Base-by-base conservation (phyloP, 1,140 invertebrate genomes). In the Nymphalis io region DNA sequence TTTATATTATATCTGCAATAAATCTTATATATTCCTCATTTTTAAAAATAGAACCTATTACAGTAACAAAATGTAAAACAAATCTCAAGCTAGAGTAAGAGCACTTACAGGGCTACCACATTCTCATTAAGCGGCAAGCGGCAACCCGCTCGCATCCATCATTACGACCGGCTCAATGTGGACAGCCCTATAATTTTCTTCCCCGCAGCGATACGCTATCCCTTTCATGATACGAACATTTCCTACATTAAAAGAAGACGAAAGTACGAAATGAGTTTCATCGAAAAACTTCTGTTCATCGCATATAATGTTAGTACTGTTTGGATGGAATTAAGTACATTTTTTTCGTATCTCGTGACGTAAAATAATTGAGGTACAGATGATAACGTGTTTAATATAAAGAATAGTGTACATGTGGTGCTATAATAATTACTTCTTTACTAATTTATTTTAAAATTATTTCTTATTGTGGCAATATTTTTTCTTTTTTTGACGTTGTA, bases 121-220 rank as follows among this genome's bases (percentile, higher is more conserved):
- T 83, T 84, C 87, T 88, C 85, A 88, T 89, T 87, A 89, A 79
- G 69, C 74, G 75, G 76, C 72, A 64, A 78, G 72, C 76, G 73
- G 74, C 73, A 33, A 74, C 72, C 72, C 78, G 66, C 79, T 78
- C 69, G 69, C 69, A 87, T 89, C 87, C 83, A 85, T 89, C 87
- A 89, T 89, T 88, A 89, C 76, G 75, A 65, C 74, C 78, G 76
- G 72, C 68, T 72, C 73, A 74, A 76, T 77, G 79, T 78, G 68
- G 76, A 78, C 79, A 89, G 70, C 87, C 84, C 87, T 89, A 82
- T 89, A 88, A 89, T 89, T 87, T 89, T 72, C 77, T 75, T 63
- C 61, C 76, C 72, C 72, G 59, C 75, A 70, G 46, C 46, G 16
- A 67, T 73, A 67, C 39, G 27, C 60, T 73, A 55, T 77, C 78